These are phyloP conservation scores for Drosophila robusta DNA, from an alignment of 2,888 invertebrate species.

Conservation along the genomic window DNA sequence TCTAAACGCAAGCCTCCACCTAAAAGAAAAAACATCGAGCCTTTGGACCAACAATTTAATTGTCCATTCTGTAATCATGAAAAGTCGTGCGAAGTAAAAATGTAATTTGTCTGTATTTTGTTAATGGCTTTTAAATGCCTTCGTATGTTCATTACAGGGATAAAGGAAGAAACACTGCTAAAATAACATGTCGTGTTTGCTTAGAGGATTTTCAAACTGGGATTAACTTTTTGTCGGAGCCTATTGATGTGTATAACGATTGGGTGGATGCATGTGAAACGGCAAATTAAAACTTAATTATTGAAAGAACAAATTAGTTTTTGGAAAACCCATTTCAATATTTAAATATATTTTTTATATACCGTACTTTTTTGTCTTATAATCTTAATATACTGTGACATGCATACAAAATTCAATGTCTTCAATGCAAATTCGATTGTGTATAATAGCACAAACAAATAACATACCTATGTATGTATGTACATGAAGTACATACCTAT, in stretches of 20 bases:
- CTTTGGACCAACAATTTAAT: constrained; percentile 97
- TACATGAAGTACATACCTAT: too few species aligned
- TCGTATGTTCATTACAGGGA: constrained; percentile 89
- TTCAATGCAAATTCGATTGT: too few species aligned
- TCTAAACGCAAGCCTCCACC: constrained; percentile 99
- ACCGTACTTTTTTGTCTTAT: too few species aligned
- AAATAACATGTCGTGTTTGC: constrained; percentile 97
- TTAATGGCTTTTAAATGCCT: neutral
- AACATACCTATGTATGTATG: too few species aligned
- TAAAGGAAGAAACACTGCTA: constrained; percentile 95
- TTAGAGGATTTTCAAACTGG: constrained; percentile 98
- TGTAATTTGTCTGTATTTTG: constrained; percentile 88
- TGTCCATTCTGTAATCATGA: constrained; percentile 99
- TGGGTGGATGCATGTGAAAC: constrained; percentile 99
- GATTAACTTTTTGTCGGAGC: constrained; percentile 98
- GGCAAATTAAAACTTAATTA: constrained; percentile 89
- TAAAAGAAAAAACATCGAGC: constrained; percentile 95
- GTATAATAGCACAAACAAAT: too few species aligned
- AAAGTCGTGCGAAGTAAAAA: constrained; percentile 99
- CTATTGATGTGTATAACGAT: constrained; percentile 99
- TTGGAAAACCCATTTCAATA: neutral
- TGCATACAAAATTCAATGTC: too few species aligned
- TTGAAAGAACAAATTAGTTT: neutral
- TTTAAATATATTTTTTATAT: neutral
- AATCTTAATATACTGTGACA: too few species aligned